Evolutionary conservation across 2,888 invertebrate species (phyloP).

Genomic region (Archips crataeganus): DNA sequence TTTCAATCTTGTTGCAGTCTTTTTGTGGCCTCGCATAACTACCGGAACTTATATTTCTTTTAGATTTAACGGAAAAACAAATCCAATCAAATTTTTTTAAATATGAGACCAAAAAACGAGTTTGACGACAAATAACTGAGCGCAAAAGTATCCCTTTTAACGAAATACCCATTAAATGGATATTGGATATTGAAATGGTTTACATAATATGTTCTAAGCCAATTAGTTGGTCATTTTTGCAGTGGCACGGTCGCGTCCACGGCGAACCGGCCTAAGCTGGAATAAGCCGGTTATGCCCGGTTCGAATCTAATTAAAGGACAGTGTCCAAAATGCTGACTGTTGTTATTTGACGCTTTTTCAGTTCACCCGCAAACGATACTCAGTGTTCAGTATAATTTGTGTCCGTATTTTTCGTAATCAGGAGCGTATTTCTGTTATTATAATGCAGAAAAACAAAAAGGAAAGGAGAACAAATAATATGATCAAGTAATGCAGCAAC

Average conservation of each 20-base stretch:
- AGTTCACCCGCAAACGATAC: slow-evolving; percentile 59
- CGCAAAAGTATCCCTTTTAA: slow-evolving; percentile 54
- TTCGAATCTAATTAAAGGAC: slow-evolving; percentile 84
- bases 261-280: slow-evolving; percentile 76
- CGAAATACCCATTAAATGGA: slow-evolving; percentile 70
- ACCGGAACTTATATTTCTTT: not conserved
- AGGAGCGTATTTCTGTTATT: slow-evolving; percentile 25
- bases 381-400: slow-evolving; percentile 60
- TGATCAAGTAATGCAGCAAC: slow-evolving; percentile 80
- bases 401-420: slow-evolving; percentile 39
- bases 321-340: slow-evolving; percentile 80
- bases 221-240: slow-evolving; percentile 84
- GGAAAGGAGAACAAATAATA: slow-evolving; percentile 73
- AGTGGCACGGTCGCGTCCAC: slow-evolving; percentile 72
- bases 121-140: slow-evolving; percentile 20
- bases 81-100: not conserved
- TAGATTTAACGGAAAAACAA: not conserved
- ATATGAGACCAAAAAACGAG: not conserved
- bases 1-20: slow-evolving; percentile 25
- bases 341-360: slow-evolving; percentile 74
- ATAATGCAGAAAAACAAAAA: slow-evolving; percentile 54
- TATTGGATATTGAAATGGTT: slow-evolving; percentile 80
- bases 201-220: slow-evolving; percentile 80
- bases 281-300: slow-evolving; percentile 81
- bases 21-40: not conserved